Evolutionary conservation across 2,888 invertebrate species (phyloP).

Genomic region (Agrotis exclamationis): DNA sequence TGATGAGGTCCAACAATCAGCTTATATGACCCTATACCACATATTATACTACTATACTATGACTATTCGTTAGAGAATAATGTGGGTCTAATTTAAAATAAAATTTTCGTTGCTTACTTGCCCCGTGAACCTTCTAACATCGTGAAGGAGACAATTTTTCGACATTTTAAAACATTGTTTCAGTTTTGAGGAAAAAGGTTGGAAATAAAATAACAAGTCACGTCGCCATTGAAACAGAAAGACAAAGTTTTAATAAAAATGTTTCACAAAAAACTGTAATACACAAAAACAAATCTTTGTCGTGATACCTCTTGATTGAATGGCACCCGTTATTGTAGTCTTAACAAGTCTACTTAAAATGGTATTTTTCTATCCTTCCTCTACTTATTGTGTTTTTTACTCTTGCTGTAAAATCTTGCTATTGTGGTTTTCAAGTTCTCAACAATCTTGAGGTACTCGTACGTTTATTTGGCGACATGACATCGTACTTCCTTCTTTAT

Average conservation of each 20-base stretch:
- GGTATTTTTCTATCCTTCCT: constrained; percentile 44
- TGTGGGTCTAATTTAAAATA: too few species aligned
- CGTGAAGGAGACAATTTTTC: neutral
- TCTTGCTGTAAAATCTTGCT: constrained; percentile 12
- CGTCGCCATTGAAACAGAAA: constrained; percentile 40
- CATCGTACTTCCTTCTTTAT: too few species aligned
- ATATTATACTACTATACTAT: too few species aligned
- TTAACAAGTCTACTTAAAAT: constrained; percentile 36
- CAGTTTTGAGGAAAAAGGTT: constrained; percentile 30
- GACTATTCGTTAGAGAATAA: too few species aligned
- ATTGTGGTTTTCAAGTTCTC: constrained; percentile 5
- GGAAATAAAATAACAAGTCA: constrained; percentile 37
- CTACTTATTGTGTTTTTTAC: constrained; percentile 20
- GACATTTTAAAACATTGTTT: constrained; percentile 17
- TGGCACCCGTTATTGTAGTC: constrained; percentile 41
- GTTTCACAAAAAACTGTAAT: constrained; percentile 52
- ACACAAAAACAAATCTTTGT: constrained; percentile 50
- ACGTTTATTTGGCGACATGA: neutral
- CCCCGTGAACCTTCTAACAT: too few species aligned
- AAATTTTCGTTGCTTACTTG: too few species aligned
- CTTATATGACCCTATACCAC: too few species aligned
- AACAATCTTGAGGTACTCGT: neutral
- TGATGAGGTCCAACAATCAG: too few species aligned
- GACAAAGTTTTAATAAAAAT: constrained; percentile 59
- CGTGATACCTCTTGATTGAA: constrained; percentile 50